A percentile compares a stretch with the other conserved stretches of the same genome.
These are phyloP conservation scores for Holacanthus passer DNA, from an alignment of 2,113 vertebrate genomes.

Conservation along the genomic window DNA sequence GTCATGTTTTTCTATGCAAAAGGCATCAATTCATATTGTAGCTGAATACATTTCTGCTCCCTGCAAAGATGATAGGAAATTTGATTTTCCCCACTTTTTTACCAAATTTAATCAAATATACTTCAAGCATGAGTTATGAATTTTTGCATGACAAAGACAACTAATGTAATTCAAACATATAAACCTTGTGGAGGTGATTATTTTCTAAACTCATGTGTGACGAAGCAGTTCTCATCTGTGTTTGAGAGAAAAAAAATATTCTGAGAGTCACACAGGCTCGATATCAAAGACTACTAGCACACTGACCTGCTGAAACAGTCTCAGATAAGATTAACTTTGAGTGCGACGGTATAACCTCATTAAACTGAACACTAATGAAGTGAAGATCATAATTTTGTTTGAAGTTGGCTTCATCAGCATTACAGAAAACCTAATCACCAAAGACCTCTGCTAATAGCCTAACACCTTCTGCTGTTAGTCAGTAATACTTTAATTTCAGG, in stretches of 20 bases:
- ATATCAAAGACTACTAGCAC: constrained; percentile 1
- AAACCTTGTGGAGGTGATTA: neutral
- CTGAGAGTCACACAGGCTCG: neutral
- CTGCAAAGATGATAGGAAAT: constrained; percentile 14
- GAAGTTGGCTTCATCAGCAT: constrained; percentile 12
- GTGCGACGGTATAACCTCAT: neutral
- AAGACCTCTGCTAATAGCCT: constrained; percentile 6
- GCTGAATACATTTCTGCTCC: constrained; percentile 15
- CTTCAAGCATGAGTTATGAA: neutral
- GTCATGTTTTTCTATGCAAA: neutral
- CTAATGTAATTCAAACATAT: constrained; percentile 4
- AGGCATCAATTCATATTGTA: neutral
- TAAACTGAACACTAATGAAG: constrained; percentile 26
- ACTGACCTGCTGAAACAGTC: constrained; percentile 3
- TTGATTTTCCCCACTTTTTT: neutral
- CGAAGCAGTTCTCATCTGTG: neutral
- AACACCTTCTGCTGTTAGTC: neutral
- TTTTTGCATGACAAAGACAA: neutral
- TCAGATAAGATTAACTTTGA: constrained; percentile 32
- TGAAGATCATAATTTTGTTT: neutral
- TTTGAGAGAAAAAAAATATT: constrained; percentile 3
- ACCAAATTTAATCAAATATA: constrained; percentile 18
- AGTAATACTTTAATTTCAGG: constrained; percentile 4
- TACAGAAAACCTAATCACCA: constrained; percentile 6
- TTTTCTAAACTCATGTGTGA: constrained; percentile 17